Percentiles rank a stretch among this genome's conserved stretches.
These are phyloP conservation scores for Pogona vitticeps DNA, from an alignment of 2,113 vertebrate species.

Conservation along the genomic window DNA sequence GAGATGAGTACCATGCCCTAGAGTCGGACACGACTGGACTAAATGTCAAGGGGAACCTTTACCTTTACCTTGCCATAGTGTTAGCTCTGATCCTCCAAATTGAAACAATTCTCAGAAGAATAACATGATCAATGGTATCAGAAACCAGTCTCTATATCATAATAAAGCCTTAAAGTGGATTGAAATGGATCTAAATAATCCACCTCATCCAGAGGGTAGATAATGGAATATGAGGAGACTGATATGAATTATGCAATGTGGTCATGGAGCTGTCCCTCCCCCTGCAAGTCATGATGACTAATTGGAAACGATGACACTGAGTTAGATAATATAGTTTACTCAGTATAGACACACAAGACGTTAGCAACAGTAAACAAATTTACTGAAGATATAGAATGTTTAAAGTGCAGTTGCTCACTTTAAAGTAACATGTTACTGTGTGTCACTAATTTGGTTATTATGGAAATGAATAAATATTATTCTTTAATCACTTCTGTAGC, in stretches of 20 bases:
- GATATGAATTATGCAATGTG: neutral
- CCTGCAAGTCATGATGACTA: neutral
- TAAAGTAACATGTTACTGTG: no score
- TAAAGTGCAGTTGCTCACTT: neutral
- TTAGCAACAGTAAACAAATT: neutral
- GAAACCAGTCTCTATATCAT: no score
- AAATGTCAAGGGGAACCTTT: no score
- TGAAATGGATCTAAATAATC: no score
- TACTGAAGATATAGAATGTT: neutral
- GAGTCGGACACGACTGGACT: no score
- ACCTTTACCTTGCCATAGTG: no score
- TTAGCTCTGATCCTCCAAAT: no score
- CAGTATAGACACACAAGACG: neutral
- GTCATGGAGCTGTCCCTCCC: neutral
- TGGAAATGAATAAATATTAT: neutral
- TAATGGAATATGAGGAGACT: neutral
- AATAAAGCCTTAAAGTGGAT: no score
- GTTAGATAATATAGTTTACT: neutral
- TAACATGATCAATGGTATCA: no score
- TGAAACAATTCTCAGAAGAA: no score
- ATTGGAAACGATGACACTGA: neutral
- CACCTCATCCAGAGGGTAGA: neutral
- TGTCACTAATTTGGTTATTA: neutral
- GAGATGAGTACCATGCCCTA: no score
- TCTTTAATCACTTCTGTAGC: neutral